Base-by-base conservation (phyloP, 2,797 vertebrate genomes). In the Enteromius paludinosus region DNA sequence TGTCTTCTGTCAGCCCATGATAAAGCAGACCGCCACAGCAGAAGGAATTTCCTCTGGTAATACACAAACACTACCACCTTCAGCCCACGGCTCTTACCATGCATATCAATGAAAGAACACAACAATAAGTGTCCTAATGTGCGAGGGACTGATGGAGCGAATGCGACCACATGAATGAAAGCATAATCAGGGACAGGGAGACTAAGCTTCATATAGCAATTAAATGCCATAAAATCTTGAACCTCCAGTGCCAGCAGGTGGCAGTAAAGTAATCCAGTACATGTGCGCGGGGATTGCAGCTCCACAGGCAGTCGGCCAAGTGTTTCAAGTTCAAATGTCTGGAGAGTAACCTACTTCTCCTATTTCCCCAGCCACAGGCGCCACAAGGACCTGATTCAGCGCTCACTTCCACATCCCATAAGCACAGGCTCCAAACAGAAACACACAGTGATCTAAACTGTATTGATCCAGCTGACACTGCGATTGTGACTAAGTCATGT, bases 21-120 rank as follows among this genome's bases (percentile, higher is more conserved):
- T 87, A 88, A 90, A 92, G 89, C 85, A 87, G 86, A 86, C 81
- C 72, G 83, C 89, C 85, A 83, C 81, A 87, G 91, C 87, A 84
- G 86, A 78, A 85, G 89, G 89, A 90, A 90, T 90, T 88, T 90
- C 78, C 88, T 78, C 79, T 78, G 75, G 77, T 82, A 86, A 80
- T 81, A 79, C 86, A 82, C 85, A 90, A 86, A 89, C 88, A 85
- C 79, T 89, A 2, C 79, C 81, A 84, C 71, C 65, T 85, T 77
- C 83, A 89, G 90, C 82, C 84, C 83, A 86, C 59, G 33, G 84
- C 75, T 89, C 86, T 83, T 88, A 82, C 74, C 85, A 75, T 84
- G 90, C 84, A 88, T 79, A 70, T 76, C 65, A 87, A 68, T 75
- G 78, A 76, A 62, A 81, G 56, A 80, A 65, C 68, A 54, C 64